These are phyloP conservation scores for Lampris incognitus DNA, from an alignment of 2,113 vertebrate genomes.

Conservation along the genomic window DNA sequence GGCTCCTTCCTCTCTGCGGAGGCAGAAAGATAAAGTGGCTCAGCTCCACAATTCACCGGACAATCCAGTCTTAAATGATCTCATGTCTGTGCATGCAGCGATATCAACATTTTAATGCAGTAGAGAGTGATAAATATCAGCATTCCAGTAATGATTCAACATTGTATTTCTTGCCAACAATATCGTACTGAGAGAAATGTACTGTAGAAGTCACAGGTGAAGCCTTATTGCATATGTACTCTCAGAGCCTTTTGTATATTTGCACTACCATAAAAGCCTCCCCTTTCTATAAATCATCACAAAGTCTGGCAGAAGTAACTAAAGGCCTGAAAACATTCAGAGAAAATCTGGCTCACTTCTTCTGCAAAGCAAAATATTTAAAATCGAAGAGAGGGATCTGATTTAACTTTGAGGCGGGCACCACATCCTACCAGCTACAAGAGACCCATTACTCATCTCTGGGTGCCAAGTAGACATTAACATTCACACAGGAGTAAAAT, in stretches of 20 bases:
- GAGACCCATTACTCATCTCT: background rate
- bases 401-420: slow-evolving; percentile 4
- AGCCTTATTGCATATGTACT: background rate
- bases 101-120: background rate
- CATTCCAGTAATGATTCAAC: background rate
- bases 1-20: slow-evolving; percentile 86
- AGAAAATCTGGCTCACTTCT: slow-evolving; percentile 1
- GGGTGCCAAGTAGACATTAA: background rate
- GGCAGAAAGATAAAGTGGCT: background rate
- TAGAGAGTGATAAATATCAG: background rate
- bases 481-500: background rate
- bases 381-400: background rate
- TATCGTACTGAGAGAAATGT: background rate
- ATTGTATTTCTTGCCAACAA: background rate
- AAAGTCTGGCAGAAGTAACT: background rate
- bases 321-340: background rate
- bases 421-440: slow-evolving; percentile 5
- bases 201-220: background rate
- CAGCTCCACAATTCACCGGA: background rate
- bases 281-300: slow-evolving; percentile 8
- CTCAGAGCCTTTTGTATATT: slow-evolving; percentile 19
- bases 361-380: background rate
- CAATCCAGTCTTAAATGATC: background rate
- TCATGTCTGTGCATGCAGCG: too few species aligned
- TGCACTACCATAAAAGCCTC: slow-evolving; percentile 11